phyloP scores from a whole-genome alignment of 2,888 invertebrate species.

The Lasius fuliginosus region DNA sequence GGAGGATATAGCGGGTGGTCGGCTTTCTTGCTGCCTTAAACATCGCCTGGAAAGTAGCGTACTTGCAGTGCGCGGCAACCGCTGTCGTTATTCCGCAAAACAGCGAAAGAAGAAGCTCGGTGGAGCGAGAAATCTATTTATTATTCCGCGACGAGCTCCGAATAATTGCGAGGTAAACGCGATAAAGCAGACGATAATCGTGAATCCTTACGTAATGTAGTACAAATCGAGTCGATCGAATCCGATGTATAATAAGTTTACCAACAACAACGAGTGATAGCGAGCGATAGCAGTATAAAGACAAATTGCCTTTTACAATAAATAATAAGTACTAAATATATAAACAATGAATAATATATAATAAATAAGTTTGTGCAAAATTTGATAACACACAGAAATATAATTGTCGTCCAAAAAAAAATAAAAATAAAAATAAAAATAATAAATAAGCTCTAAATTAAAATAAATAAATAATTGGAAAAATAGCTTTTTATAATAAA shows the following conservation, averaged over 20 bases:
- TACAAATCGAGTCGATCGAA: constrained; percentile 1
- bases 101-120: constrained; percentile 43
- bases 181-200: constrained; percentile 21
- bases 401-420: not conserved
- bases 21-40: constrained; percentile 68
- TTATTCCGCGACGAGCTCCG: constrained; percentile 32
- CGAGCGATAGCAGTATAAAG: no score
- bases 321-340: no score
- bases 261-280: no score
- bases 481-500: no score
- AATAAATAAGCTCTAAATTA: constrained; percentile 5
- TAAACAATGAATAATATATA: no score
- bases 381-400: not conserved
- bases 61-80: constrained; percentile 49
- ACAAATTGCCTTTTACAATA: not conserved
- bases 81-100: constrained; percentile 68
- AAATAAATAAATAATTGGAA: no score
- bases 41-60: constrained; percentile 66
- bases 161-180: constrained; percentile 36
- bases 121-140: constrained; percentile 48
- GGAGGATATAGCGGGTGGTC: constrained; percentile 31
- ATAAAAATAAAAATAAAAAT: not conserved
- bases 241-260: no score
- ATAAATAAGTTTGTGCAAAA: no score
- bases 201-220: not conserved